Evolutionary conservation across 2,113 vertebrate genomes (phyloP).

Genomic region (Bettongia penicillata): DNA sequence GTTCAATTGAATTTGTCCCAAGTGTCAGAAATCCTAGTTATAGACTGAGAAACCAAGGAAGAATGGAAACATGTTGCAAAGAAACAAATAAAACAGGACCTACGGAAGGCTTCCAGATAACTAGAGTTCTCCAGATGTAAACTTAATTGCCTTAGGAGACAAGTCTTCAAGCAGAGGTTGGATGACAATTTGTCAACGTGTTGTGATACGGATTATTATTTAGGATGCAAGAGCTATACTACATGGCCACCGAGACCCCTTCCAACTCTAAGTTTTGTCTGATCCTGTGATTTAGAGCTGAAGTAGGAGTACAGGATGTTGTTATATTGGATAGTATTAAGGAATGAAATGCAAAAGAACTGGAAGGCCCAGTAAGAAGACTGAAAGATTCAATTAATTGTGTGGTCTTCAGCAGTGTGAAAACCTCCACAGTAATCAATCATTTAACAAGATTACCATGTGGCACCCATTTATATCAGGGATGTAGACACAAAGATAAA

Average conservation of each 20-base stretch:
- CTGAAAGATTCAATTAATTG: not conserved
- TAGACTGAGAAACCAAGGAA: not conserved
- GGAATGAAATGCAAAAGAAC: not conserved
- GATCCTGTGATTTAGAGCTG: not conserved
- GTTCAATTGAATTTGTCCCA: not conserved
- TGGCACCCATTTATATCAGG: too few relatives aligned
- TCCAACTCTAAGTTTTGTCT: not conserved
- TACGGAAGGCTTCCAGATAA: not conserved
- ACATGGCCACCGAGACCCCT: not conserved
- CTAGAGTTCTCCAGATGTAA: not conserved
- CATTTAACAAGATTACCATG: not conserved
- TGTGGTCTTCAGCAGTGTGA: not conserved
- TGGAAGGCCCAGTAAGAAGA: not conserved
- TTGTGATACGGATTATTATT: not conserved
- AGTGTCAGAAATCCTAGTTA: not conserved
- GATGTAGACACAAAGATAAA: too few relatives aligned
- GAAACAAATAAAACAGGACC: not conserved
- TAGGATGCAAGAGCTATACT: not conserved
- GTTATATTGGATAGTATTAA: not conserved
- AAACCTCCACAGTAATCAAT: not conserved
- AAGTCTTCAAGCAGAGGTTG: not conserved
- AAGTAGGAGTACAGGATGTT: not conserved
- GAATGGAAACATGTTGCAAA: not conserved
- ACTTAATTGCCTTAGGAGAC: not conserved
- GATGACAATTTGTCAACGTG: not conserved